Evolutionary conservation across 2,888 invertebrate species (phyloP).

Genomic region (Sesamia inferens): DNA sequence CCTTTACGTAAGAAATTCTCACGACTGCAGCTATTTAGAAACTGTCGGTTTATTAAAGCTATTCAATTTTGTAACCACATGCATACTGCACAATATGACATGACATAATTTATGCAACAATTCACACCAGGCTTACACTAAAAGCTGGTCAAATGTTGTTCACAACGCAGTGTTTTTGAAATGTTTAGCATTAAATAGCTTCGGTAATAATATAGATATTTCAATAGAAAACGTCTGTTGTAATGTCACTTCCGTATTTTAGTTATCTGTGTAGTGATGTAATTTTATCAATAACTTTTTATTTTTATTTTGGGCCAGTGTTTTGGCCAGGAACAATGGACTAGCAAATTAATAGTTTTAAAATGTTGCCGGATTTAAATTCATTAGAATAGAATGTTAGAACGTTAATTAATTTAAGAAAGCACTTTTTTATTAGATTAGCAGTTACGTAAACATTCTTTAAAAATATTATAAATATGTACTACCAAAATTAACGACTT

Average conservation of each 20-base stretch:
- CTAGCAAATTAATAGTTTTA: constrained; percentile 37
- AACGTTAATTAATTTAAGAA: constrained; percentile 23
- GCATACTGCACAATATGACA: constrained; percentile 50
- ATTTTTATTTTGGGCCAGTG: constrained; percentile 4
- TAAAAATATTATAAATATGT: not conserved
- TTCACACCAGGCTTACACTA: constrained; percentile 50
- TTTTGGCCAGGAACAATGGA: constrained; percentile 29
- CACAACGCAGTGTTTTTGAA: not conserved
- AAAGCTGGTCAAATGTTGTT: constrained; percentile 8
- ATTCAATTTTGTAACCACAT: constrained; percentile 50
- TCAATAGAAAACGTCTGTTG: constrained; percentile 28
- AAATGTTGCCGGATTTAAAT: constrained; percentile 41
- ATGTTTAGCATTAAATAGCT: constrained; percentile 6
- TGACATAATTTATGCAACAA: constrained; percentile 53
- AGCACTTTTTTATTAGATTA: constrained; percentile 10
- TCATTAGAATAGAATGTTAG: constrained; percentile 29
- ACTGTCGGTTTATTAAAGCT: constrained; percentile 22
- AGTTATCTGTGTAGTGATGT: constrained; percentile 16
- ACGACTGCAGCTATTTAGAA: constrained; percentile 39
- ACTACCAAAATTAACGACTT: constrained; percentile 7
- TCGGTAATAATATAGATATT: constrained; percentile 22
- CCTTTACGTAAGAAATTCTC: constrained; percentile 36
- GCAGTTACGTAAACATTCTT: not conserved
- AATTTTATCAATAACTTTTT: constrained; percentile 25
- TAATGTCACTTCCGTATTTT: constrained; percentile 33